Evolutionary conservation across 2,888 invertebrate genomes (phyloP).

Genomic region (Ochropleura leucogaster): DNA sequence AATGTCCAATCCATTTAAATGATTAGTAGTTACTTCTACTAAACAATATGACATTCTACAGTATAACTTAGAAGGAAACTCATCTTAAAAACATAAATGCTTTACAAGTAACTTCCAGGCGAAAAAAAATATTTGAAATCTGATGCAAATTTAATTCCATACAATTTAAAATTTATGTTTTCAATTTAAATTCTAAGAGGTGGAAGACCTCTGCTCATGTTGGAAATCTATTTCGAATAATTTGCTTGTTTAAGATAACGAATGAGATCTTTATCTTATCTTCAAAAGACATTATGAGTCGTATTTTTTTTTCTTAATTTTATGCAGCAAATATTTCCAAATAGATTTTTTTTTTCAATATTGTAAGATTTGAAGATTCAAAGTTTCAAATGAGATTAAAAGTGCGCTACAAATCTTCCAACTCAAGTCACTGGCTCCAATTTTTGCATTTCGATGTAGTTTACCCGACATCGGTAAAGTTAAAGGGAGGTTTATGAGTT

Average conservation of each 20-base stretch:
- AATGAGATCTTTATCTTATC: constrained; percentile 5
- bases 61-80: constrained; percentile 17
- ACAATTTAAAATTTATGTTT: constrained; percentile 35
- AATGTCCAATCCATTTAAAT: neutral
- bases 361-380: neutral
- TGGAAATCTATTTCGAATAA: constrained; percentile 33
- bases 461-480: neutral
- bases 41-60: neutral
- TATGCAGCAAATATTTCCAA: constrained; percentile 10
- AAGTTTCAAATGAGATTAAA: neutral
- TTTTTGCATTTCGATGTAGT: neutral
- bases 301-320: neutral
- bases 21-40: too few relatives aligned
- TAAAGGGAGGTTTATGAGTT: neutral
- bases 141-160: constrained; percentile 39
- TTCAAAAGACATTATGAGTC: neutral
- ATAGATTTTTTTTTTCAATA: neutral
- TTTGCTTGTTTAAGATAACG: constrained; percentile 24
- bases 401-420: constrained; percentile 19
- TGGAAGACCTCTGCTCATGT: constrained; percentile 28
- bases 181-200: constrained; percentile 27
- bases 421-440: neutral
- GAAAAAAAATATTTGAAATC: constrained; percentile 28
- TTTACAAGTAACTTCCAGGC: constrained; percentile 33
- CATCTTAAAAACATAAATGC: constrained; percentile 34